Percentiles rank a stretch among this genome's conserved stretches.
Conservation (phyloP, 2,888 invertebrate species). For the Pristionchus exspectatus region DNA sequence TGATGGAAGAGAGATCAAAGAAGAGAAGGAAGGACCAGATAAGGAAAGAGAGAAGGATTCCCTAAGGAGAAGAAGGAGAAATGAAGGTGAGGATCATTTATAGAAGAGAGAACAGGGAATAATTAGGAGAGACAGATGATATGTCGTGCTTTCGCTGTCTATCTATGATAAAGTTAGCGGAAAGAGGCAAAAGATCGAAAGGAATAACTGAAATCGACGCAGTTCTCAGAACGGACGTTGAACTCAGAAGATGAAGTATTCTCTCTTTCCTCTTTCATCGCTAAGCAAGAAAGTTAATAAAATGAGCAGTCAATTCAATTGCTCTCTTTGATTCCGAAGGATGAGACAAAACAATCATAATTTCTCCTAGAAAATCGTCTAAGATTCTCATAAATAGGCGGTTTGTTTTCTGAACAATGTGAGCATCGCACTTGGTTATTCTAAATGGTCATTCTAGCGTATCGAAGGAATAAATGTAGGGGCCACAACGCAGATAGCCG, state of each 20-base stretch:
- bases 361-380: not conserved
- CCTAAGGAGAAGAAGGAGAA: conserved; percentile 45
- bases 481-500: no score
- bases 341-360: not conserved
- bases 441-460: not conserved
- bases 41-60: not conserved
- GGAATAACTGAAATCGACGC: not conserved
- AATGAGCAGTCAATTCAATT: conserved; percentile 36
- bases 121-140: not conserved
- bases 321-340: not conserved
- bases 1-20: conserved; percentile 31
- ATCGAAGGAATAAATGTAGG: not conserved
- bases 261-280: not conserved
- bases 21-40: conserved; percentile 35
- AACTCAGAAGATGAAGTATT: conserved; percentile 3
- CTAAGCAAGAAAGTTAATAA: not conserved
- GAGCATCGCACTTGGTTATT: not conserved
- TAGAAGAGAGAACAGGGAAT: not conserved
- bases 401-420: conserved; percentile 1
- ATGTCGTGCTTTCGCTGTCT: not conserved
- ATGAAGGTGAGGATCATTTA: conserved; percentile 3
- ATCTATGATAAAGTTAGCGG: not conserved
- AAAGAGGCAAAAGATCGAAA: not conserved
- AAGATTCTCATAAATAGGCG: not conserved
- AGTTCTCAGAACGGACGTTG: not conserved